Base-by-base conservation (phyloP, 2,888 invertebrate species). In the Drosophila kokeensis region DNA sequence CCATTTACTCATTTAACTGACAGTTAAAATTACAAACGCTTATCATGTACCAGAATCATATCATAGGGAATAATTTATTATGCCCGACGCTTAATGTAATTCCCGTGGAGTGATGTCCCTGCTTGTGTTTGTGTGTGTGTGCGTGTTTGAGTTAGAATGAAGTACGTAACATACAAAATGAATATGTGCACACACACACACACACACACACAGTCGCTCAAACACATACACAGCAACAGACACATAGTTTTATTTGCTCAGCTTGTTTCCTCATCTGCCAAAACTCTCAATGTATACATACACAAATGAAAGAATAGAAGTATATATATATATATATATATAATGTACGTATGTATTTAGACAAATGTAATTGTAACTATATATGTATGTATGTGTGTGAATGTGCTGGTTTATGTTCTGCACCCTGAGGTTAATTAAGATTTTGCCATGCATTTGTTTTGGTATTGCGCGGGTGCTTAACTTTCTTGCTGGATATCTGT, bases 51-150 rank as follows among this genome's bases (percentile, higher is more conserved):
- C 83, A 87, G 87, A 87, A 88, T 87, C 87, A 88, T 87, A 88
- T 87, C 87, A 88, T 87, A 87, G 88, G 87, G 88, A 87, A 87
- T 88, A 87, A 87, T 87, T 87, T 87, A 87, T 87, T 87, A 88
- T 87, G 87, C 83, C 71, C 84, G 80, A 77, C 88, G 88, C 88
- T 88, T 88, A 87, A 87, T 87, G 85, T 88, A 82, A 87, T 88
- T 88, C 88, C 83, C 52, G 38, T 53, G 30, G 60, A 55, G 54
- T n/a, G 36, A 57, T 57, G 36, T 49, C 48, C 29, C 30, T 34
- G 53, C 52, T 40, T 48, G 40, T 36, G 18, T 49, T 21, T 66
- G 30, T 63, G 27, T 36, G 24, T 64, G 68, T 83, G 80, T 75
- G 80, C 76, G 75, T 84, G 81, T 87, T 86, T 87, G 82, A 81